Evolutionary conservation across 2,888 invertebrate species (phyloP).

Genomic region (Sepiola atlantica): DNA sequence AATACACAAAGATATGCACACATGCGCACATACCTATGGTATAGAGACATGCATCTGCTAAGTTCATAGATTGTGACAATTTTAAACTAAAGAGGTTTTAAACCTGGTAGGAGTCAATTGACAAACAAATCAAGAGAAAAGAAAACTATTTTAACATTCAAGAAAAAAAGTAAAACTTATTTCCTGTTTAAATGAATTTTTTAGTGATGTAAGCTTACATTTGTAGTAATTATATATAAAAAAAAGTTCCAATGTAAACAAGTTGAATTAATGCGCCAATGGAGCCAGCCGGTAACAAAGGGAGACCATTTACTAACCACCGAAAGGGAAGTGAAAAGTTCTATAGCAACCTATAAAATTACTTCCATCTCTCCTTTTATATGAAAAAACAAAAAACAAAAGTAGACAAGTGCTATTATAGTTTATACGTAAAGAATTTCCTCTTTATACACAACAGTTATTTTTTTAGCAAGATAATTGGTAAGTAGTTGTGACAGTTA

Average conservation of each 20-base stretch:
- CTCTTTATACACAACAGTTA: neutral
- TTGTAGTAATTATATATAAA: neutral
- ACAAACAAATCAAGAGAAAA: neutral
- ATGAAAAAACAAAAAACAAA: neutral
- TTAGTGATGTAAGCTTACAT: neutral
- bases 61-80: neutral
- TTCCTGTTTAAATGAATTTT: neutral
- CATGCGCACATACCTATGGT: too few species aligned
- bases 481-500: neutral
- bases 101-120: neutral
- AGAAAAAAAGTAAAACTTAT: neutral
- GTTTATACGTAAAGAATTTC: neutral
- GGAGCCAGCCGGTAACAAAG: neutral
- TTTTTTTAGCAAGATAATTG: neutral
- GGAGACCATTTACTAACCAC: neutral
- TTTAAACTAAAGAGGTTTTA: neutral
- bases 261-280: neutral
- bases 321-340: neutral
- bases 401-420: neutral
- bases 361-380: neutral
- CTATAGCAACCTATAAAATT: neutral
- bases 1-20: too few species aligned
- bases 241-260: neutral
- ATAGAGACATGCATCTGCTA: too few species aligned
- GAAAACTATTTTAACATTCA: neutral